Evolutionary conservation across 2,888 invertebrate species (phyloP).

Genomic region (Drosophila buzzatii): DNA sequence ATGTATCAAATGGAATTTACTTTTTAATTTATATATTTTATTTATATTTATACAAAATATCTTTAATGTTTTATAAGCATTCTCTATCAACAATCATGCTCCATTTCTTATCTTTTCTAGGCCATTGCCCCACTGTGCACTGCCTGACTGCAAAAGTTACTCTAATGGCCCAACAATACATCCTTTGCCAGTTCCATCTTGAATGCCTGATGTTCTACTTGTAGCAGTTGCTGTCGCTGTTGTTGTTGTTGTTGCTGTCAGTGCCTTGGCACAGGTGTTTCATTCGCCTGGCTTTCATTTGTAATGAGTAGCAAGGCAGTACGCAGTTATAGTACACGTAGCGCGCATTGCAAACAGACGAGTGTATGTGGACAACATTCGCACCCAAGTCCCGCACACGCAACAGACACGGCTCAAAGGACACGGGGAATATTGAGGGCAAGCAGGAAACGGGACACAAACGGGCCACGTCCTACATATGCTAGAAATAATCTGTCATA

Average conservation of each 20-base stretch:
- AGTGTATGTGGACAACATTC: slow-evolving; percentile 23
- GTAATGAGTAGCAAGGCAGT: slow-evolving; percentile 48
- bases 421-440: not conserved
- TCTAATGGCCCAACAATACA: slow-evolving; percentile 63
- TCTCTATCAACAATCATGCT: too few relatives aligned
- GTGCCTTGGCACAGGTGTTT: slow-evolving; percentile 67
- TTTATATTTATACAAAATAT: not conserved
- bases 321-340: slow-evolving; percentile 38
- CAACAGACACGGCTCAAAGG: slow-evolving; percentile 8
- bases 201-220: slow-evolving; percentile 18
- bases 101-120: not conserved
- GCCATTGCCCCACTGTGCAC: slow-evolving; percentile 21
- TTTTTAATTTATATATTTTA: not conserved
- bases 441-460: slow-evolving; percentile 12
- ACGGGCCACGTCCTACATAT: slow-evolving; percentile 12
- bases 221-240: slow-evolving; percentile 1
- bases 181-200: slow-evolving; percentile 46
- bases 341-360: slow-evolving; percentile 25
- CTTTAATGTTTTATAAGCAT: not conserved
- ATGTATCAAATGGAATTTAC: not conserved
- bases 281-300: slow-evolving; percentile 42
- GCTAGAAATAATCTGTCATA: slow-evolving; percentile 33
- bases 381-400: slow-evolving; percentile 33
- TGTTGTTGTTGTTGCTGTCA: slow-evolving; percentile 55
- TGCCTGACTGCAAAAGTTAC: slow-evolving; percentile 47